Percentiles rank a stretch among this genome's conserved stretches.
phyloP scores from a whole-genome alignment of 2,888 invertebrate genomes.

The Chrysolina haemoptera region DNA sequence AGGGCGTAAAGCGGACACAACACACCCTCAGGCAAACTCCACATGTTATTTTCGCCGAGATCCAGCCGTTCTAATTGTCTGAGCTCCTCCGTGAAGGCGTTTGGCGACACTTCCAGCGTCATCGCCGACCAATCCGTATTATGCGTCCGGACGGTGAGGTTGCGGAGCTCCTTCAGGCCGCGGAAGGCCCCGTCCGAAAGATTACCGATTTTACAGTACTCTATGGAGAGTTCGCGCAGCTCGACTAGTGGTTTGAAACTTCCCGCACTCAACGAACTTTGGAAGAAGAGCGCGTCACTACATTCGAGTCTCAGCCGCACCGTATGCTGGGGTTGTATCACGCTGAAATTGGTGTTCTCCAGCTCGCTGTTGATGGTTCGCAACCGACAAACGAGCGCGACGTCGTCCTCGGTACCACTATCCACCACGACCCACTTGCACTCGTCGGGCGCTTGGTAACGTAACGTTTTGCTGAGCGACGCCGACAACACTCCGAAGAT shows the following conservation, averaged over 20 bases:
- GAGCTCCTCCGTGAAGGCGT: slow-evolving; percentile 83
- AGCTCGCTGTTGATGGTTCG: slow-evolving; percentile 86
- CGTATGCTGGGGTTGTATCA: slow-evolving; percentile 87
- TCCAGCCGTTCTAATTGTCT: slow-evolving; percentile 82
- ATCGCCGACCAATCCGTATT: slow-evolving; percentile 89
- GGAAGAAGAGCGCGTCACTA: slow-evolving; percentile 85
- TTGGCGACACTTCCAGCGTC: slow-evolving; percentile 82
- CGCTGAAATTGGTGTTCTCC: slow-evolving; percentile 87
- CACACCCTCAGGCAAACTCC: slow-evolving; percentile 83
- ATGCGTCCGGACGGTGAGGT: slow-evolving; percentile 86
- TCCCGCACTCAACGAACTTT: slow-evolving; percentile 83
- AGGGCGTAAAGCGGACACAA: slow-evolving; percentile 83
- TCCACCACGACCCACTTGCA: slow-evolving; percentile 84
- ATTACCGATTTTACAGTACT: slow-evolving; percentile 88
- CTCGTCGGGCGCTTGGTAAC: slow-evolving; percentile 86
- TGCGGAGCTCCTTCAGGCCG: slow-evolving; percentile 83
- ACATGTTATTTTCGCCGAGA: slow-evolving; percentile 86
- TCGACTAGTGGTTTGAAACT: slow-evolving; percentile 84
- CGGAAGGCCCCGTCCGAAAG: slow-evolving; percentile 87
- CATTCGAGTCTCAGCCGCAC: slow-evolving; percentile 84
- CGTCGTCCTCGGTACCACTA: slow-evolving; percentile 75
- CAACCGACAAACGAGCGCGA: slow-evolving; percentile 81
- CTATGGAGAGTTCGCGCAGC: slow-evolving; percentile 83
- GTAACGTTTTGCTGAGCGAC: slow-evolving; percentile 75
- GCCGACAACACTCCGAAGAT: slow-evolving; percentile 76